These are phyloP conservation scores for Strigamia maritima DNA, from an alignment of 2,888 invertebrate genomes.

Conservation along the genomic window DNA sequence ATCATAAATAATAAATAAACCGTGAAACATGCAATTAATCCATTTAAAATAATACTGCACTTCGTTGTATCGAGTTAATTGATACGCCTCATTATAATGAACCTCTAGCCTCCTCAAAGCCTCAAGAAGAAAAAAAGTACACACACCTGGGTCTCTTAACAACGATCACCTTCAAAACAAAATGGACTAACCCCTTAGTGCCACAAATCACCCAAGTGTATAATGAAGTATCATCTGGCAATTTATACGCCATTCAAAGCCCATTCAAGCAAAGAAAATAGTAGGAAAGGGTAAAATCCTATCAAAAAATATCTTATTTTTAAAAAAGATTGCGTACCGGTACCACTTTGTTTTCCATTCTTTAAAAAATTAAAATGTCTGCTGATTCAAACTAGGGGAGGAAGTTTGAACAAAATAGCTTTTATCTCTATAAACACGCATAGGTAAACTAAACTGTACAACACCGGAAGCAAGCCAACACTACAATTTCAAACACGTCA, in stretches of 20 bases:
- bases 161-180: constrained; percentile 2
- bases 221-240: constrained; percentile 27
- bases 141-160: constrained; percentile 13
- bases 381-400: neutral
- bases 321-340: neutral
- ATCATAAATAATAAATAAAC: neutral
- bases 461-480: constrained; percentile 21
- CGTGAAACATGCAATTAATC: neutral
- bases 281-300: neutral
- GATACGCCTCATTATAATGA: constrained; percentile 3
- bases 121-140: neutral
- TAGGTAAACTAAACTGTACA: neutral
- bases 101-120: neutral
- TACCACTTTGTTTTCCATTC: neutral
- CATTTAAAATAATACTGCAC: neutral
- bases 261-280: constrained; percentile 25
- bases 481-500: constrained; percentile 23
- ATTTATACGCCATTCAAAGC: constrained; percentile 27
- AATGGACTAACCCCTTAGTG: constrained; percentile 27
- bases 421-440: constrained; percentile 11
- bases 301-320: neutral
- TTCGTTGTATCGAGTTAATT: neutral
- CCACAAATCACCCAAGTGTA: constrained; percentile 27
- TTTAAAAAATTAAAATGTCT: neutral
- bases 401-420: neutral